These are phyloP conservation scores for Clupea harengus DNA, from an alignment of 2,113 vertebrate genomes.

Conservation along the genomic window DNA sequence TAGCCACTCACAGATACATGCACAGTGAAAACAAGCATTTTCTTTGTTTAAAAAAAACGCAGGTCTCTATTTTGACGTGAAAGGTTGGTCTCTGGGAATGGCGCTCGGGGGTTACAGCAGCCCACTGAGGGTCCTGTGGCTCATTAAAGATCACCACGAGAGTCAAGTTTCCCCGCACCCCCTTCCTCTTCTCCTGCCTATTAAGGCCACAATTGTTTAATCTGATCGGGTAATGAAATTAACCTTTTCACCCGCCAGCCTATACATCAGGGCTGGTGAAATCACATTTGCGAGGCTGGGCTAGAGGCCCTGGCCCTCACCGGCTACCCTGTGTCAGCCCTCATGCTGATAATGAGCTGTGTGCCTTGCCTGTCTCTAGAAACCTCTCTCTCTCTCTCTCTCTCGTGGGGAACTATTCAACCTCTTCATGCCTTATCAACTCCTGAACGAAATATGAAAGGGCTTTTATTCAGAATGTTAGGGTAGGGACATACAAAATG, in stretches of 20 bases:
- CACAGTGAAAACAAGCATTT: background rate
- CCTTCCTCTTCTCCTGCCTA: slow-evolving; percentile 40
- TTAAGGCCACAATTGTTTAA: slow-evolving; percentile 55
- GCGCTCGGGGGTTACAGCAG: background rate
- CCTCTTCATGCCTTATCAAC: background rate
- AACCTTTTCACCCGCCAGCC: slow-evolving; percentile 54
- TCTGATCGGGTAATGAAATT: slow-evolving; percentile 58
- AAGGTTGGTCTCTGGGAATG: background rate
- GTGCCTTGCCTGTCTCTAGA: background rate
- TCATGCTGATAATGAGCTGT: background rate
- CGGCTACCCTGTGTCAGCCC: slow-evolving; percentile 25
- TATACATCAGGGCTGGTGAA: slow-evolving; percentile 44
- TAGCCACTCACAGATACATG: too few species aligned
- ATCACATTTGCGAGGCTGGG: slow-evolving; percentile 36
- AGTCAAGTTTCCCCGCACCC: slow-evolving; percentile 36
- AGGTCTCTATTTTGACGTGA: background rate
- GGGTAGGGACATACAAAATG: background rate
- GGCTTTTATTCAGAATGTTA: background rate
- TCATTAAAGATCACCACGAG: slow-evolving; percentile 28
- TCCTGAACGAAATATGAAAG: background rate
- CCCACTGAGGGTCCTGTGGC: background rate
- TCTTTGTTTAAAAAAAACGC: background rate
- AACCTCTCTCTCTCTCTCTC: background rate
- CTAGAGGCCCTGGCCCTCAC: slow-evolving; percentile 24
- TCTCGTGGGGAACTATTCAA: background rate